A percentile compares a stretch with the other conserved stretches of the same genome.
Evolutionary conservation across 2,888 invertebrate species (phyloP).

Genomic region (Hetaerina titia): DNA sequence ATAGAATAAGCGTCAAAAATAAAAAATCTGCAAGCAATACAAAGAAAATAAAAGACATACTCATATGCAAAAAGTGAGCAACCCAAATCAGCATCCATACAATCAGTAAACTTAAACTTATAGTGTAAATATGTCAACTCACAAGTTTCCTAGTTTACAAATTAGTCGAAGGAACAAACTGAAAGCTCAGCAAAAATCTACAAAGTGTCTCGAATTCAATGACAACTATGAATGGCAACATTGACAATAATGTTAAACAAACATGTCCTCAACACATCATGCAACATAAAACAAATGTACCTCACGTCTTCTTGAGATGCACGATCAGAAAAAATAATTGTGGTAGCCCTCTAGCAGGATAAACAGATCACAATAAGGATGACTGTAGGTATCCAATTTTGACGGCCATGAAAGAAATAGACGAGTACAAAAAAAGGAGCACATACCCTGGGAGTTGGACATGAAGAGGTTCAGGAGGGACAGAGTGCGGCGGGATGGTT

Average conservation of each 20-base stretch:
- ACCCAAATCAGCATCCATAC: not conserved
- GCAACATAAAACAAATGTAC: conserved; percentile 64
- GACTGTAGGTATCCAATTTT: conserved; percentile 58
- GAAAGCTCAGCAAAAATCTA: conserved; percentile 53
- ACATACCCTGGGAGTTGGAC: conserved; percentile 95
- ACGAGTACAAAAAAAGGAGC: conserved; percentile 57
- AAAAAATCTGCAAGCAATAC: not conserved
- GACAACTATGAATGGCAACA: conserved; percentile 33
- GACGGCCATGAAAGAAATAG: conserved; percentile 48
- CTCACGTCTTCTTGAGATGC: conserved; percentile 65
- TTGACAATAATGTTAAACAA: conserved; percentile 49
- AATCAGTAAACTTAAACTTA: not conserved
- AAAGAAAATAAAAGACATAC: not conserved
- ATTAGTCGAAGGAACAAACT: conserved; percentile 40
- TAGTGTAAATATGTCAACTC: not conserved
- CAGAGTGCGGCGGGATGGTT: conserved; percentile 94
- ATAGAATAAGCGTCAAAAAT: too few species aligned
- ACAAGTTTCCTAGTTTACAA: not conserved
- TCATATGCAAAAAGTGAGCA: not conserved
- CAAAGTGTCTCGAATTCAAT: not conserved
- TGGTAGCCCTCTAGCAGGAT: conserved; percentile 44
- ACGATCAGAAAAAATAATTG: conserved; percentile 34
- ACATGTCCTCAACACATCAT: conserved; percentile 48
- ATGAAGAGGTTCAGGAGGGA: conserved; percentile 97
- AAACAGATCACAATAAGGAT: conserved; percentile 64